Base-by-base conservation (phyloP, 1,140 invertebrate species). In the Pseudomyrmex gracilis region DNA sequence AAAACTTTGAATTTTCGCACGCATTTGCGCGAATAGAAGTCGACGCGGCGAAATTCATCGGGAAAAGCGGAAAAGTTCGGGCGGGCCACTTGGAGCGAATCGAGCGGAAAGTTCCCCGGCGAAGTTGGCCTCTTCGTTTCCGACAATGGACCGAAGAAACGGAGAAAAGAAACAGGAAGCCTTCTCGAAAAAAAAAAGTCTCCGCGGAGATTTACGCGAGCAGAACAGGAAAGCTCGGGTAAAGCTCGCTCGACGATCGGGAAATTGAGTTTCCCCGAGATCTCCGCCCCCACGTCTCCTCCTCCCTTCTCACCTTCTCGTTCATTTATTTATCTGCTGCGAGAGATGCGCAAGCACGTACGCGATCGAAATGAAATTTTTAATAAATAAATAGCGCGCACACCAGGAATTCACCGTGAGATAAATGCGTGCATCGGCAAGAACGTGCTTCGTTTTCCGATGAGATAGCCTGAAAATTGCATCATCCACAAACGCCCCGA, bases 321-420 rank as follows among this genome's bases (percentile, higher is more conserved):
- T 13, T 80, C 66, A 71, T 80, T 71, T 80, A 80, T 80, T 80
- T 80, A 80, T 80, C 76, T 60, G 7, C 43, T 24, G 15, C 66
- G 22, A 70, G 53, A 66, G 64, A 78, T 80, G 76, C 76, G 76
- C 76, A 0, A 47, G 53, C 76, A 71, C 76, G 76, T 71, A 58
- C 66, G 64, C 76, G 76, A 80, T 80, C 76, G 53, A 71, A 71
- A 80, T 80, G 64, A 80, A 80, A 80, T 80, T 80, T 80, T 80
- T 71, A 80, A 80, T 80, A 80, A 80, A 80, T 80, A 80, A 80
- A 80, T 80, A 80, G 76, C 76, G 53, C 64, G 53, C 66, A 7
- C 49, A 20, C 47, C 34, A 70, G 64, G 70, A 78, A 70, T 78
- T 78, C 76, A 34, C 66, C 53, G 34, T 34, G 20, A 70, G 76